Conservation (phyloP, 2,113 vertebrate species). For the Perca fluviatilis region DNA sequence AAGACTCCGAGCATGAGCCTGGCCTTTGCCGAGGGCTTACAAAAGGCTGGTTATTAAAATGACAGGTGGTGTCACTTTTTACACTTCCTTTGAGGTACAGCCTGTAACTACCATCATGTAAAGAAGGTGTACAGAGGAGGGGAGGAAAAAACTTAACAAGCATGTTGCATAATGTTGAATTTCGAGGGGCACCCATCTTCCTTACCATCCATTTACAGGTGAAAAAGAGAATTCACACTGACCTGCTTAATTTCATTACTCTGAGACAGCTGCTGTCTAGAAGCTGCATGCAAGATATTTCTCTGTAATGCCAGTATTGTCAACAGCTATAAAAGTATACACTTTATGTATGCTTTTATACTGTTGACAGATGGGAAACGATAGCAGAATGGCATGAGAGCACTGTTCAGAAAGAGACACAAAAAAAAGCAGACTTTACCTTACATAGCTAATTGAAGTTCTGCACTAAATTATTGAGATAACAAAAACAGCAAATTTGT, state of each 20-base stretch:
- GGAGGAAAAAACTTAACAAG: slow-evolving; percentile 49
- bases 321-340: slow-evolving; percentile 12
- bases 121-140: slow-evolving; percentile 42
- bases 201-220: slow-evolving; percentile 29
- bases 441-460: slow-evolving; percentile 21
- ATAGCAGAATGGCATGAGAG: not conserved
- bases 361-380: slow-evolving; percentile 17
- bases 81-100: slow-evolving; percentile 69
- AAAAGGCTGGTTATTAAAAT: slow-evolving; percentile 68
- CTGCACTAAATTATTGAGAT: slow-evolving; percentile 26
- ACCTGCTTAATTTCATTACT: slow-evolving; percentile 30
- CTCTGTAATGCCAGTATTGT: slow-evolving; percentile 10
- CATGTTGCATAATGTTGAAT: slow-evolving; percentile 52
- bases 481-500: slow-evolving; percentile 32
- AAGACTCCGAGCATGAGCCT: not conserved
- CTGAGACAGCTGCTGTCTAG: slow-evolving; percentile 23
- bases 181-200: slow-evolving; percentile 27
- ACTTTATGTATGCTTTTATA: too few species aligned
- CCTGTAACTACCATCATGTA: slow-evolving; percentile 57
- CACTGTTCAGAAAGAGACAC: not conserved
- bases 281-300: slow-evolving; percentile 21
- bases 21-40: slow-evolving; percentile 46
- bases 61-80: slow-evolving; percentile 70
- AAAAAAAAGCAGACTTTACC: slow-evolving; percentile 15
- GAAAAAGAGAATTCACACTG: slow-evolving; percentile 47